Conservation (phyloP, 2,888 invertebrate genomes). For the Pyrocoelia pectoralis region DNA sequence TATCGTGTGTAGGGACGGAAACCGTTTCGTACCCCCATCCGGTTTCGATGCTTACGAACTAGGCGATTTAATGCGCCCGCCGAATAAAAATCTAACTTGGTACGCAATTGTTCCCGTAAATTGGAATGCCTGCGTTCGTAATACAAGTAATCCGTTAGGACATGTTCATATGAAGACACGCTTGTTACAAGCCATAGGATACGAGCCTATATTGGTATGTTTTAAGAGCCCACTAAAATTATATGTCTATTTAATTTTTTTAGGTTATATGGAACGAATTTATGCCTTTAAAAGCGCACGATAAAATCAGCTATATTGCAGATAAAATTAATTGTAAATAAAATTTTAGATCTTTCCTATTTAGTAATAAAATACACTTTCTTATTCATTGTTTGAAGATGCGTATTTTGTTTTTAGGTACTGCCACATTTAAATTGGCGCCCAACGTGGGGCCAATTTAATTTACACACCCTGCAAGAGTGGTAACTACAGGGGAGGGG, state of each 20-base stretch:
- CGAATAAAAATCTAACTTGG: conserved; percentile 57
- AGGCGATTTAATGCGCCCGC: conserved; percentile 59
- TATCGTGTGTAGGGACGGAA: conserved; percentile 57
- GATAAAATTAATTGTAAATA: conserved; percentile 25
- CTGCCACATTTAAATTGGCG: too few species aligned
- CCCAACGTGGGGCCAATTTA: too few species aligned
- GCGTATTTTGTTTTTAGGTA: too few species aligned
- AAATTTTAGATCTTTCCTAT: background rate
- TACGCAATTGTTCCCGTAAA: conserved; percentile 68
- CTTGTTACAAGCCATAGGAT: conserved; percentile 70
- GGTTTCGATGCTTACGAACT: conserved; percentile 62
- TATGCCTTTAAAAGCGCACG: conserved; percentile 25
- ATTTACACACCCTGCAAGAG: too few species aligned
- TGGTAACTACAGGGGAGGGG: too few species aligned
- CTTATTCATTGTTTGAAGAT: too few species aligned
- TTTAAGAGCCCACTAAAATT: too few species aligned
- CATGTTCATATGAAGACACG: conserved; percentile 67
- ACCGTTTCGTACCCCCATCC: conserved; percentile 60
- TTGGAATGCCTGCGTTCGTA: conserved; percentile 67
- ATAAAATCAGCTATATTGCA: conserved; percentile 41
- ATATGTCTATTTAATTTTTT: conserved; percentile 21
- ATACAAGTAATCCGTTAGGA: conserved; percentile 65
- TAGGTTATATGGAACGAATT: conserved; percentile 49
- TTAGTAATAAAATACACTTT: too few species aligned
- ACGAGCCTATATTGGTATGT: conserved; percentile 65